Evolutionary conservation across 2,888 invertebrate species (phyloP).

Genomic region (Tinea trinotella): DNA sequence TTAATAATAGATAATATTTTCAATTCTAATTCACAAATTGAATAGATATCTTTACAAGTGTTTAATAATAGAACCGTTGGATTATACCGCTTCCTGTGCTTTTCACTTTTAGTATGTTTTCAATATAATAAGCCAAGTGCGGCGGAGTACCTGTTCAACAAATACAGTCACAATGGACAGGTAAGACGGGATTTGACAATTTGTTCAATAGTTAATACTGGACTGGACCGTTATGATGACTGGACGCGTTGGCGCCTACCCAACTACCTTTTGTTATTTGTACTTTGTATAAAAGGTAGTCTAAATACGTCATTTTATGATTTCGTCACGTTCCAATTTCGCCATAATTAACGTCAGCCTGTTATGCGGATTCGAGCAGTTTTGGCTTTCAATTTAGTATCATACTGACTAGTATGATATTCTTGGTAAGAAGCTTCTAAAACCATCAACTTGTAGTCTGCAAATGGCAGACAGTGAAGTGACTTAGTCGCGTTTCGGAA

Average conservation of each 20-base stretch:
- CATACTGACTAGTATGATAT: too few relatives aligned
- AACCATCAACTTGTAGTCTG: too few relatives aligned
- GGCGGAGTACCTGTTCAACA: conserved; percentile 23
- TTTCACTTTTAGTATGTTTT: conserved; percentile 41
- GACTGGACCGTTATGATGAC: conserved; percentile 45
- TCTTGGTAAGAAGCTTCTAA: too few relatives aligned
- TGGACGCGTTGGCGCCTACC: conserved; percentile 59
- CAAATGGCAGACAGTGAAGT: too few relatives aligned
- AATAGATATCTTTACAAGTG: conserved; percentile 22
- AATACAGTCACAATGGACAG: conserved; percentile 38
- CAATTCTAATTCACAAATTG: too few relatives aligned
- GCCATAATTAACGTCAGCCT: too few relatives aligned
- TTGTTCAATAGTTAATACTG: conserved; percentile 33
- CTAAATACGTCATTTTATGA: too few relatives aligned
- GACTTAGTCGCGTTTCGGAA: too few relatives aligned
- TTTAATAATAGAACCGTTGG: conserved; percentile 42
- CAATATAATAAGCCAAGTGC: conserved; percentile 33
- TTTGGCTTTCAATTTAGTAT: too few relatives aligned
- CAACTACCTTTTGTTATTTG: conserved; percentile 28
- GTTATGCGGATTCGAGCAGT: too few relatives aligned
- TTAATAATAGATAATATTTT: too few relatives aligned
- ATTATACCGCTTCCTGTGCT: conserved; percentile 56
- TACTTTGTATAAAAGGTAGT: neutral
- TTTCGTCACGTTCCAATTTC: too few relatives aligned
- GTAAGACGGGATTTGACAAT: conserved; percentile 37